Evolutionary conservation across 37 sponge, comb jelly and placozoan genomes (phyloP).

Genomic region (Sycon ciliatum): DNA sequence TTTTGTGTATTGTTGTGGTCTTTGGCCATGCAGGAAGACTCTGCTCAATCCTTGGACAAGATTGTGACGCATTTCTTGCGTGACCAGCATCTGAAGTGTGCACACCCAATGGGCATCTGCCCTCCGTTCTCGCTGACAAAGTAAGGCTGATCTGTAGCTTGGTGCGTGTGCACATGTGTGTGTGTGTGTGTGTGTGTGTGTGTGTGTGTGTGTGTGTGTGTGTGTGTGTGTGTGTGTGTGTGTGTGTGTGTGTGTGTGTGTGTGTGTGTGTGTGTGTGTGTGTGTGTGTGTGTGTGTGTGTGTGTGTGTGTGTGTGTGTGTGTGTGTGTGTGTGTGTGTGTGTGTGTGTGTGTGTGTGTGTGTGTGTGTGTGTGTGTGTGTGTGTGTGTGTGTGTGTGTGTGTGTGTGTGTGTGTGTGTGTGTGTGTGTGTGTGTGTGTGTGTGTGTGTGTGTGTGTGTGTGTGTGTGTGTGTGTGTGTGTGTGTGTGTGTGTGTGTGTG

Average conservation of each 20-base stretch:
- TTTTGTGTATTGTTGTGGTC: too few species aligned
- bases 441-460: slow-evolving; percentile 10
- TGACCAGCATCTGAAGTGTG: too few species aligned
- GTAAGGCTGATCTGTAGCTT: neutral
- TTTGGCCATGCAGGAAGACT: too few species aligned
- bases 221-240: slow-evolving; percentile 5
- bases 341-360: slow-evolving; percentile 24
- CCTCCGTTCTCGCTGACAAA: neutral
- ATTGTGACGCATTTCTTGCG: too few species aligned
- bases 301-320: slow-evolving; percentile 19
- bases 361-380: slow-evolving; percentile 6
- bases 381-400: neutral
- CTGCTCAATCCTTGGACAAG: too few species aligned
- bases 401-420: neutral
- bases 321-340: slow-evolving; percentile 24
- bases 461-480: slow-evolving; percentile 10
- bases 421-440: slow-evolving; percentile 2
- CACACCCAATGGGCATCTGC: neutral
- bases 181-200: neutral
- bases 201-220: neutral
- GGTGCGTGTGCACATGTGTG: neutral
- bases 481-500: slow-evolving; percentile 24
- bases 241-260: slow-evolving; percentile 5
- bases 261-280: slow-evolving; percentile 6
- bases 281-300: slow-evolving; percentile 19